Conservation (phyloP, 2,888 invertebrate species). For the Ormia ochracea region DNA sequence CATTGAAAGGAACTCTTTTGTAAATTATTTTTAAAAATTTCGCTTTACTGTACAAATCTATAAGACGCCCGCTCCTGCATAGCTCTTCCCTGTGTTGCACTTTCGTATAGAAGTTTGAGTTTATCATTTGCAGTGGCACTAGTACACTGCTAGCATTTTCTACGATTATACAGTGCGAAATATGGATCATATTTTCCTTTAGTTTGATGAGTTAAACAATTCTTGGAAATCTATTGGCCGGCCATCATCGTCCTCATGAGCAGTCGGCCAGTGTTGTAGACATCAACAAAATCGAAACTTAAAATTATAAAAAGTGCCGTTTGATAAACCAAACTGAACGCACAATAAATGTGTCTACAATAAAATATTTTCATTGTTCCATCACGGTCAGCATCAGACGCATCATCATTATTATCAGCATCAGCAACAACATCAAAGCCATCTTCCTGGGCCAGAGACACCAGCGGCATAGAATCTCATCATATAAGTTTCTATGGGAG, state of each 20-base stretch:
- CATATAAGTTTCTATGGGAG: not conserved
- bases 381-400: too few species aligned
- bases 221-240: constrained; percentile 68
- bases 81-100: not conserved
- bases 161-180: constrained; percentile 62
- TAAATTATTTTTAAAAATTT: too few species aligned
- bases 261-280: not conserved
- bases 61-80: not conserved
- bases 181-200: constrained; percentile 74
- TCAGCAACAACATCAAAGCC: not conserved
- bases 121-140: constrained; percentile 6
- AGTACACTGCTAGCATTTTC: constrained; percentile 22
- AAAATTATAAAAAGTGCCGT: constrained; percentile 43
- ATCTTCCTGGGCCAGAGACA: not conserved
- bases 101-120: not conserved
- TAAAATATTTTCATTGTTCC: not conserved
- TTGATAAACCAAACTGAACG: constrained; percentile 33
- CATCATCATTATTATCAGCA: not conserved
- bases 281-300: constrained; percentile 36
- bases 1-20: too few species aligned
- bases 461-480: constrained; percentile 6
- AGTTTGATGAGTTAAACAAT: constrained; percentile 73
- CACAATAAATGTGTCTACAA: constrained; percentile 31
- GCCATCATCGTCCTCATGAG: constrained; percentile 49
- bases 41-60: too few species aligned